Evolutionary conservation across 2,797 vertebrate species (phyloP).

Genomic region (Helostoma temminkii): DNA sequence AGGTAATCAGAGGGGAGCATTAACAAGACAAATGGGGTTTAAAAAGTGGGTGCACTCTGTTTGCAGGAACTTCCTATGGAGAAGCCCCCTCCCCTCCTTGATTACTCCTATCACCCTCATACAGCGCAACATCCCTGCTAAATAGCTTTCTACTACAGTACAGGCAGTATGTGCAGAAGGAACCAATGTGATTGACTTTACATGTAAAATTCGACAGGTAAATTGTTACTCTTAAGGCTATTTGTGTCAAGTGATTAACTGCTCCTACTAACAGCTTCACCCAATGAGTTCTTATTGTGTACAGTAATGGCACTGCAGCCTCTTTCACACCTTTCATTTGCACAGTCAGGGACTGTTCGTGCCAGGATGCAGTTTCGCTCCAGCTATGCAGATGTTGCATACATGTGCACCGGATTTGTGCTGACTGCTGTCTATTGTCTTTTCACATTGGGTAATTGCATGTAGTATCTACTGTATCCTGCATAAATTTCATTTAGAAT

Average conservation of each 20-base stretch:
- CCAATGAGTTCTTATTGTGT: slow-evolving; percentile 50
- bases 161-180: slow-evolving; percentile 62
- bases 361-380: slow-evolving; percentile 17
- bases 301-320: slow-evolving; percentile 39
- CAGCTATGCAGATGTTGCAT: slow-evolving; percentile 18
- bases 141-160: slow-evolving; percentile 71
- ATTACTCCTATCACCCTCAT: slow-evolving; percentile 85
- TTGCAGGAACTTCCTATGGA: slow-evolving; percentile 88
- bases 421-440: slow-evolving; percentile 30
- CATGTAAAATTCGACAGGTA: slow-evolving; percentile 62
- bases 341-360: slow-evolving; percentile 49
- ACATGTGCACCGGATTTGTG: slow-evolving; percentile 29
- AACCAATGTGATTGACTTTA: slow-evolving; percentile 73
- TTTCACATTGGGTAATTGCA: neutral
- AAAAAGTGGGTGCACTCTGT: slow-evolving; percentile 89
- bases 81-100: slow-evolving; percentile 81
- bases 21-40: slow-evolving; percentile 90
- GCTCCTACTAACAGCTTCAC: slow-evolving; percentile 46
- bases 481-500: too few species aligned
- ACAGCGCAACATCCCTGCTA: slow-evolving; percentile 77
- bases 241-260: slow-evolving; percentile 77
- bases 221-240: slow-evolving; percentile 71
- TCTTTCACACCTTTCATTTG: slow-evolving; percentile 47
- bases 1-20: slow-evolving; percentile 91
- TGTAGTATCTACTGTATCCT: neutral